Evolutionary conservation across 2,797 vertebrate species (phyloP), one percentile per base, ranked within the genome.

Genomic region (Xenopus petersii): DNA sequence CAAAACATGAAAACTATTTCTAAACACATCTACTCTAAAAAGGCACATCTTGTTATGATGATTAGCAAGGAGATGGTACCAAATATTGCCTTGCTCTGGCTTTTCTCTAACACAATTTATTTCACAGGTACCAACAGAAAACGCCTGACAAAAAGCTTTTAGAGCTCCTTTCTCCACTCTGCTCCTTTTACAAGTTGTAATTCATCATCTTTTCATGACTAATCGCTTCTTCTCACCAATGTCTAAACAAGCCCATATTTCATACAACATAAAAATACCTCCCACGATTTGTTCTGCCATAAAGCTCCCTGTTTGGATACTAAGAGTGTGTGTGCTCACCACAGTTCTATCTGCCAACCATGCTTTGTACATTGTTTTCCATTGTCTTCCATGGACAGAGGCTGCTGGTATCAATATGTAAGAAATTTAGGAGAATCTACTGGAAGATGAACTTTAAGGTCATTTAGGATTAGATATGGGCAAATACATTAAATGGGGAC

Each of bases 161-260:
- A 15, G 21, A 15, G 24, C 6, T n/a, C 21, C 48, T 42, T 67
- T 54, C 48, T 46, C 64, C 64, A 49, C 61, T 59, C 24, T 68
- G 64, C 16, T 15, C 16, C 13, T 17, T 56, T 70, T 46, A 70
- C n/a, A 64, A 73, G n/a, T n/a, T 42, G 47, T 56, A 68, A 70
- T 70, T 60, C 26, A 73, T 73, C 76, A 74, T 59, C 21, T 17
- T 33, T 26, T 70, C 67, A 48, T 55, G 71, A 74, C 54, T 70
- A 74, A 79, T 74, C 54, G 67, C 56, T 26, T 64, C 61, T 74
- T 70, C 47, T 64, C 60, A 66, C 54, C 47, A 61, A 33, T 74
- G 60, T 73, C 66, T 70, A 79, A 74, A 74, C 66, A 74, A 79
- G 60, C 54, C 47, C 49, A 12, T 48, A 46, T 69, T 65, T 73